These are phyloP conservation scores for Camelus dromedarius DNA, from an alignment of 2,113 vertebrate species.

Conservation along the genomic window DNA sequence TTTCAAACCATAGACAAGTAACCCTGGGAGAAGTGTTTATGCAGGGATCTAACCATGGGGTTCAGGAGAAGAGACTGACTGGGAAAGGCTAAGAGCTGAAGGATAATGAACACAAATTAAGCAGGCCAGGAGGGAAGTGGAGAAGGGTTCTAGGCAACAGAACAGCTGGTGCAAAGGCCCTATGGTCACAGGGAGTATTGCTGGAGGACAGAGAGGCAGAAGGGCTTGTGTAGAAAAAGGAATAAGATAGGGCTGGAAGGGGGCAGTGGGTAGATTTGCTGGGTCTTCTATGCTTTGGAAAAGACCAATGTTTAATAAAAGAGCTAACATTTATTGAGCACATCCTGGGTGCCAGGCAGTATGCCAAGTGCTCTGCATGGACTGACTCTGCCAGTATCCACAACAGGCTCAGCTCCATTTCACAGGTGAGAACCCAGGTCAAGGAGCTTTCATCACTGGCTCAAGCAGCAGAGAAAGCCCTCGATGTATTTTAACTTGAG, in stretches of 20 bases:
- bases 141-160: not conserved
- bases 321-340: not conserved
- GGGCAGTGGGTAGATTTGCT: not conserved
- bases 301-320: not conserved
- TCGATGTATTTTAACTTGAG: not conserved
- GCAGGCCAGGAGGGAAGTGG: not conserved
- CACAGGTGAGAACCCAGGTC: not conserved
- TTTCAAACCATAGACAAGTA: not conserved
- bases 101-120: not conserved
- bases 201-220: not conserved
- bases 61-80: not conserved
- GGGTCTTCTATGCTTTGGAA: not conserved
- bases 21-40: not conserved
- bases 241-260: not conserved
- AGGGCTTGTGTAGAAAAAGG: not conserved
- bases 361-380: rapidly evolving
- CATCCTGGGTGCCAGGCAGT: not conserved
- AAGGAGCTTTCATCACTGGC: too few relatives aligned
- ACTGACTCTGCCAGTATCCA: rapidly evolving
- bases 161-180: not conserved
- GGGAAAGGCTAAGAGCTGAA: not conserved
- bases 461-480: not conserved
- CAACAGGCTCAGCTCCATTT: too few relatives aligned
- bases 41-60: not conserved
- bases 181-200: not conserved